phyloP scores from a whole-genome alignment of 2,888 invertebrate genomes.

The Oscheius onirici region DNA sequence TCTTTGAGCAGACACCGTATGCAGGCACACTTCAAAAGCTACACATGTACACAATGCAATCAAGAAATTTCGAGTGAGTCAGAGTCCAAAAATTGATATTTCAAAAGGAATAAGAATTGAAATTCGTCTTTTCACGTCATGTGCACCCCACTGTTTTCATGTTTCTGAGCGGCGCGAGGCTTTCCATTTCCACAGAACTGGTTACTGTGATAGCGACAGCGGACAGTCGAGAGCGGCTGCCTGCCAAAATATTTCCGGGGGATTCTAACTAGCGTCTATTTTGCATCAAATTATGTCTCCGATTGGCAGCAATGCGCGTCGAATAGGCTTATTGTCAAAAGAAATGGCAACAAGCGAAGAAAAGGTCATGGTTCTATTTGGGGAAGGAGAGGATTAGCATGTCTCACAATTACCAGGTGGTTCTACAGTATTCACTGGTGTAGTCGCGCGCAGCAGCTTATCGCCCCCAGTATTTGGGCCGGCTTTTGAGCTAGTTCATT shows the following conservation, averaged over 20 bases:
- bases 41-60: slow-evolving; percentile 70
- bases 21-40: slow-evolving; percentile 72
- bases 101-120: slow-evolving; percentile 3
- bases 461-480: slow-evolving; percentile 27
- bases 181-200: slow-evolving; percentile 34
- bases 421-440: slow-evolving; percentile 8
- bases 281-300: not conserved
- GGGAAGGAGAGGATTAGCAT: slow-evolving; percentile 10
- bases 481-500: slow-evolving; percentile 28
- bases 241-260: slow-evolving; percentile 33
- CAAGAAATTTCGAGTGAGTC: slow-evolving; percentile 71
- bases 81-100: not conserved
- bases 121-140: slow-evolving; percentile 31
- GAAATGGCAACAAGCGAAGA: not conserved
- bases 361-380: not conserved
- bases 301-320: not conserved
- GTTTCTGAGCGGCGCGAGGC: slow-evolving; percentile 31
- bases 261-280: slow-evolving; percentile 25
- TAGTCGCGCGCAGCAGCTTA: slow-evolving; percentile 22
- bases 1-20: slow-evolving; percentile 71
- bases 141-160: slow-evolving; percentile 33
- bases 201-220: slow-evolving; percentile 35
- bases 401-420: slow-evolving; percentile 20
- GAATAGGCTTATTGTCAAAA: not conserved
- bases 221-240: slow-evolving; percentile 24